A percentile compares a stretch with the other conserved stretches of the same genome.
These are phyloP conservation scores for Meriones psammophilus DNA, from an alignment of 2,797 vertebrate species.

Conservation along the genomic window DNA sequence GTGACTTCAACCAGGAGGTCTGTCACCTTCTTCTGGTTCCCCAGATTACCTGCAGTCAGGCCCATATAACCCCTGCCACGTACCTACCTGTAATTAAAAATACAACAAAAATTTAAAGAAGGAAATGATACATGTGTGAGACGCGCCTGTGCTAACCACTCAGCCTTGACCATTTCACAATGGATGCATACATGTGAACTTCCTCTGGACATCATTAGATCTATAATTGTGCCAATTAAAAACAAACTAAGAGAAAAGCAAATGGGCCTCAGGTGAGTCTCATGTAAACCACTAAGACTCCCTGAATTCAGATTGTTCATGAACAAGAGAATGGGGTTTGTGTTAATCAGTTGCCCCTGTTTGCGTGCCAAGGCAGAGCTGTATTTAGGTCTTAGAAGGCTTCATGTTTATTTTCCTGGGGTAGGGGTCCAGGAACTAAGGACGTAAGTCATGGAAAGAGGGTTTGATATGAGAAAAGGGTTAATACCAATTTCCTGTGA, in stretches of 20 bases:
- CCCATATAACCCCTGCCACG: too few species aligned
- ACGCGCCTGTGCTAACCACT: neutral
- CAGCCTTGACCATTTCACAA: neutral
- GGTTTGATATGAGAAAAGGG: neutral
- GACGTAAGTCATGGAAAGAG: neutral
- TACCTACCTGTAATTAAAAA: neutral
- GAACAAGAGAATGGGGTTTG: neutral
- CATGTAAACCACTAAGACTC: neutral
- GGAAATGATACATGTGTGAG: neutral
- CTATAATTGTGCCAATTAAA: constrained; percentile 42
- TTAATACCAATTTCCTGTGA: neutral
- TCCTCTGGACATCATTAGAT: neutral
- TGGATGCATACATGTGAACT: neutral
- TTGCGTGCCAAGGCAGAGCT: neutral
- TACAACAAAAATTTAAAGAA: too few species aligned
- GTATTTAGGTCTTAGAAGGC: neutral
- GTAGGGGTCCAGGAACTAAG: neutral
- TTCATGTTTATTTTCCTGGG: neutral
- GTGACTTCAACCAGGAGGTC: neutral
- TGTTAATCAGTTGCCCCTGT: neutral
- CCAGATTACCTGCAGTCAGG: neutral
- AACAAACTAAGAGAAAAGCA: neutral
- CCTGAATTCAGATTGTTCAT: neutral
- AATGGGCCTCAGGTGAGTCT: neutral
- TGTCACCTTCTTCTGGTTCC: neutral